Base-by-base conservation (phyloP, 1,140 invertebrate genomes). In the Brachionus calyciflorus region DNA sequence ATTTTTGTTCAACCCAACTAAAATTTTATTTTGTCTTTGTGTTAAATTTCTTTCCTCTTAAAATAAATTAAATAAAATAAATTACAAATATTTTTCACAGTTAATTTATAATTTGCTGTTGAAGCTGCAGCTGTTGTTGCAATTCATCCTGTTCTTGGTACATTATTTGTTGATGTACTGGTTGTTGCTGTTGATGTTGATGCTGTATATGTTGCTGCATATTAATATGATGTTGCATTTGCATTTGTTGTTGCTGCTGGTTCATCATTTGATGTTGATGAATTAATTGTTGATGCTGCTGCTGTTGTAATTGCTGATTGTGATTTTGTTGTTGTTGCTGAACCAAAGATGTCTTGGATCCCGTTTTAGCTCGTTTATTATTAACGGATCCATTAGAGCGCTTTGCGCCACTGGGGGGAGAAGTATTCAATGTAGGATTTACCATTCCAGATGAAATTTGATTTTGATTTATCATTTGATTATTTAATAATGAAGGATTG, bases 31-130 rank as follows among this genome's bases (percentile, higher is more conserved):
- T 9, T 9, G 33, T 3, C 33, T 37, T 37, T 37, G 9, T 37
- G 9, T 5, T 5, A 5, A 37, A 37, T 37, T 37, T 37, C 33
- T 37, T 5, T 37, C 33, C 3, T 37, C 9, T 9, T 37, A 5
- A 37, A 37, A 37, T 37, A 63, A 63, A 63, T 37, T 63, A 63
- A 63, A 63, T 65, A 65, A 65, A 65, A 44, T 24, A 44, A 44
- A 65, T 44, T 46, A 44, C 24, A 17, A 21, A 10, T 19, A 19
- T 21, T 24, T 65, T 44, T 44, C 6, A 12, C n/a, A 6, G 4
- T 46, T 65, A 65, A 26, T 65, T 65, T 37, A 65, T 65, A 9
- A 65, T 65, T n/a, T 65, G 60, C 24, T 65, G 60, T 24, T 65
- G 60, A 21, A 21, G n/a, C 33, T 44, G 37, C 10, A 46, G 14